A percentile compares a stretch with the other conserved stretches of the same genome.
Evolutionary conservation across 1,140 invertebrate genomes (phyloP).

Genomic region (Trachymyrmex septentrionalis): DNA sequence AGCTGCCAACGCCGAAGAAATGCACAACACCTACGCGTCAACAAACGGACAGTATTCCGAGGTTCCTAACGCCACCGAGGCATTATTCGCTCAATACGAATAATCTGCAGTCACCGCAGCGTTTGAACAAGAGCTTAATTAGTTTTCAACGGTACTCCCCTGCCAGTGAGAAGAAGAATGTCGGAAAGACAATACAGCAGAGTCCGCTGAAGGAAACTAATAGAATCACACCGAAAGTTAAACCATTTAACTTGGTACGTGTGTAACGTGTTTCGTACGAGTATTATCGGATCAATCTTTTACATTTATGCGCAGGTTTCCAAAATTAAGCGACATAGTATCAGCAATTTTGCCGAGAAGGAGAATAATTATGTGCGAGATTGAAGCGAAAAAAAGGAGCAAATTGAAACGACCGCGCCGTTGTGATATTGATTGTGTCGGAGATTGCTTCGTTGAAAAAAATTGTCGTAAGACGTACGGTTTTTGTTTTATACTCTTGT

Average conservation of each 20-base stretch:
- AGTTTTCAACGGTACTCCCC: conserved; percentile 60
- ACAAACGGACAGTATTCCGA: conserved; percentile 63
- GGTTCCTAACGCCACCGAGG: conserved; percentile 55
- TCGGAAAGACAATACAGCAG: conserved; percentile 5
- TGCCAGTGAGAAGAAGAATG: conserved; percentile 17
- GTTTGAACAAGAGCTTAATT: conserved; percentile 30
- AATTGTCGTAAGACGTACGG: neutral
- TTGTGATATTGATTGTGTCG: conserved; percentile 35
- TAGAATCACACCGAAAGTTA: conserved; percentile 69
- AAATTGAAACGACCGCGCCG: conserved; percentile 2
- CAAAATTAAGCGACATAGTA: conserved; percentile 66
- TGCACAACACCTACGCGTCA: conserved; percentile 59
- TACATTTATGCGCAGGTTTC: conserved; percentile 66
- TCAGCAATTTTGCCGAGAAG: conserved; percentile 64
- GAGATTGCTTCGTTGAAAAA: neutral
- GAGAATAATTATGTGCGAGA: conserved; percentile 67
- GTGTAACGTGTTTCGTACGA: neutral
- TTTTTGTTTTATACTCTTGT: conserved; percentile 42
- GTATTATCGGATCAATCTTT: conserved; percentile 5
- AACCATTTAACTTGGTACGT: conserved; percentile 77
- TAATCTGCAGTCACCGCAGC: conserved; percentile 47
- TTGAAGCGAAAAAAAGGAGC: neutral
- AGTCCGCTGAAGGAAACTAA: conserved; percentile 77
- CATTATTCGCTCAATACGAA: conserved; percentile 56
- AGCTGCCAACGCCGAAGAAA: conserved; percentile 64